These are phyloP conservation scores for silkworm (Bombyx mori) DNA, from an alignment of 1,140 invertebrate genomes.

Conservation along the genomic window ASM3026992v2 NC_085113.1:11816001-11816500, in stretches of 20 bases:
- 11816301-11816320: background rate
- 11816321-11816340: background rate
- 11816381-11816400: too few species aligned
- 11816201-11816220: background rate
- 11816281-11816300: background rate
- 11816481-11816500: too few species aligned
- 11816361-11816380: too few species aligned
- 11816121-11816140: background rate
- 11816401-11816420: too few species aligned
- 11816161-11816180: background rate
- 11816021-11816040: background rate
- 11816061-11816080: background rate
- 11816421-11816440: too few species aligned
- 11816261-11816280: background rate
- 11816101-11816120: background rate
- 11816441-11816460: too few species aligned
- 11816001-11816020: background rate
- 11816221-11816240: background rate
- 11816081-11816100: background rate
- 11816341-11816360: too few species aligned
- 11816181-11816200: too few species aligned
- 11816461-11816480: too few species aligned
- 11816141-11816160: background rate
- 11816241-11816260: background rate
- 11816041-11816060: background rate